Evolutionary conservation across 1,140 invertebrate species (phyloP), one percentile per base, ranked within the genome.

Genomic region (Drosophila equinoxialis): DNA sequence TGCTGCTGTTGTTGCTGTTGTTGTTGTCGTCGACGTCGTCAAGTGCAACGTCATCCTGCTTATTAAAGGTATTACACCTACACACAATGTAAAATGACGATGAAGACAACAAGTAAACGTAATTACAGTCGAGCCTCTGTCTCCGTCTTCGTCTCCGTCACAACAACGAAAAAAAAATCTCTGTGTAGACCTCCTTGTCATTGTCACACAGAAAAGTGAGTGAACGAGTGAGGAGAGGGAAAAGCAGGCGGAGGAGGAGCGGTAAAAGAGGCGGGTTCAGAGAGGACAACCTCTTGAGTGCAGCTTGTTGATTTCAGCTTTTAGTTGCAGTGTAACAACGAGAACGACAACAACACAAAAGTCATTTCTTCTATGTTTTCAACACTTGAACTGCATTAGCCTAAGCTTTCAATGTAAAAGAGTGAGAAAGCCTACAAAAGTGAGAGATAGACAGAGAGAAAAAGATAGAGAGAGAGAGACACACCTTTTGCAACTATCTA

Each of bases 11-110:
- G 37, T 68, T 23, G 20, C 20, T 23, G 20, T 66, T 3, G 17
- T 42, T 30, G 39, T 51, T 37, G 37, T 68, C 77, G 81, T 71
- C 77, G 71, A 73, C 74, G 67, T 79, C 62, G 66, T 81, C 84
- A 77, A 87, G 84, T 89, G 83, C 83, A 87, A 89, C 83, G 80
- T 87, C 83, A 87, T 87, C 84, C 83, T 89, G 83, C 83, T 87
- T 83, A 89, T 87, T 87, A 87, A 80, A 89, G 83, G 83, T 83
- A 87, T 87, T 87, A 83, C 77, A 84, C 80, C 80, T 68, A 78
- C 79, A 79, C 81, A 70, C 68, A 66, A 70, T 65, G 60, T 63
- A 60, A 78, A 70, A 70, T 51, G 75, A 57, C 55, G 62, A 68
- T 65, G 54, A 59, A 81, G 82, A 85, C 82, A 87, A 87, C 83